Percentiles rank a stretch among this genome's conserved stretches.
Evolutionary conservation across 2,797 vertebrate genomes (phyloP).

Genomic region (Tinamus major): DNA sequence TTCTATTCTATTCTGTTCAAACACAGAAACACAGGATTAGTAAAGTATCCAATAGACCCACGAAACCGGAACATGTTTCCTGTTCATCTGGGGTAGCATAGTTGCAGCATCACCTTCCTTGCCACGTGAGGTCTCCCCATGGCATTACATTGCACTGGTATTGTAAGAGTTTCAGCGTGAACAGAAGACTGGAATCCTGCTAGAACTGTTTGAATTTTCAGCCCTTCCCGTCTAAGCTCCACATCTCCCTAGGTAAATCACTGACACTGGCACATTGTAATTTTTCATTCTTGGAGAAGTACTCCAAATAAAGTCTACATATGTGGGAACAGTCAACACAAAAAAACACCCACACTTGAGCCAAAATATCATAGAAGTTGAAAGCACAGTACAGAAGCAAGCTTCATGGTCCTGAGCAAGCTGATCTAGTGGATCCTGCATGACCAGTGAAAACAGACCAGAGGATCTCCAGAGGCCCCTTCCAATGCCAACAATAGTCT

Average conservation of each 20-base stretch:
- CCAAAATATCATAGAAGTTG: background rate
- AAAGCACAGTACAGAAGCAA: background rate
- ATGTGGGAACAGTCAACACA: background rate
- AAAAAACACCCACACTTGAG: background rate
- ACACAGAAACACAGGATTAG: background rate
- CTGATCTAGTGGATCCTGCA: too few species aligned
- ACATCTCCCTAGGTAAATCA: background rate
- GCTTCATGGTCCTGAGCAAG: background rate
- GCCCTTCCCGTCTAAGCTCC: background rate
- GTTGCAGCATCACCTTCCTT: background rate
- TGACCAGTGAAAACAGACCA: too few species aligned
- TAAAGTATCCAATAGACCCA: background rate
- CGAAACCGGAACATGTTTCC: background rate
- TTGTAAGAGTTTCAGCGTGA: background rate
- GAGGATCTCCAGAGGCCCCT: too few species aligned
- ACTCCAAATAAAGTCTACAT: slow-evolving; percentile 4
- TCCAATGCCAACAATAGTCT: too few species aligned
- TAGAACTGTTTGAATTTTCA: background rate
- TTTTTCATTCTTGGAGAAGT: background rate
- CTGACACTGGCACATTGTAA: background rate
- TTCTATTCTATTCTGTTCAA: background rate
- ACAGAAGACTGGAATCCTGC: background rate
- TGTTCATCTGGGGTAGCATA: background rate
- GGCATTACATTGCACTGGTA: background rate
- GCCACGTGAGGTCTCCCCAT: background rate